Percentiles rank a stretch among this genome's conserved stretches.
phyloP scores from a whole-genome alignment of 2,113 vertebrate species.

The Reinhardtius hippoglossoides region DNA sequence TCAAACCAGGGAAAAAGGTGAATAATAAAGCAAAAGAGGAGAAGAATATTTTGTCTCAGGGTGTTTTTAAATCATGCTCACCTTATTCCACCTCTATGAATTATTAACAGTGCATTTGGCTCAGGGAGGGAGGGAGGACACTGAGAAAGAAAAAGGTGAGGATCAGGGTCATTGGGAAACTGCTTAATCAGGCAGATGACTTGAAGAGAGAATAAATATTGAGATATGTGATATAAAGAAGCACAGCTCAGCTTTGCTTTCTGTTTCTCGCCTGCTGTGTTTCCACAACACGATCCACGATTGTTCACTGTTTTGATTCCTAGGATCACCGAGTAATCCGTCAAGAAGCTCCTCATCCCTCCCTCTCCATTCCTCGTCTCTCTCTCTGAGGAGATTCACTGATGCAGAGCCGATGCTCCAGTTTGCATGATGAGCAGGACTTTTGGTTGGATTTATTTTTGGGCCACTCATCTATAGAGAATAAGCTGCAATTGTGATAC shows the following conservation, averaged over 20 bases:
- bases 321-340: background rate
- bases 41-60: slow-evolving; percentile 1
- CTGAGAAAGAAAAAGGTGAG: slow-evolving; percentile 1
- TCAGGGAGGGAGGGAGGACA: background rate
- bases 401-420: slow-evolving; percentile 32
- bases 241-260: background rate
- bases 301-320: background rate
- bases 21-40: background rate
- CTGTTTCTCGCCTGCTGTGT: background rate
- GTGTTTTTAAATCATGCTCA: slow-evolving; percentile 29
- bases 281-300: background rate
- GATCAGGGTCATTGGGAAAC: slow-evolving; percentile 38
- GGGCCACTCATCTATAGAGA: background rate
- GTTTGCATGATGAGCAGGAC: slow-evolving; percentile 31
- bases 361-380: background rate
- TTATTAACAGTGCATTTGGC: slow-evolving; percentile 42
- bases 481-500: slow-evolving; percentile 34
- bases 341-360: background rate
- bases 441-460: slow-evolving; percentile 8
- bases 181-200: slow-evolving; percentile 34
- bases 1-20: slow-evolving; percentile 2
- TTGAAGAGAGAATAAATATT: background rate
- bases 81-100: slow-evolving; percentile 44
- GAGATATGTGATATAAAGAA: background rate
- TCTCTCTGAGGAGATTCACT: slow-evolving; percentile 2